Evolutionary conservation across 2,888 invertebrate genomes (phyloP), one percentile per base, ranked within the genome.

Genomic region (Lasioglossum marginatum): DNA sequence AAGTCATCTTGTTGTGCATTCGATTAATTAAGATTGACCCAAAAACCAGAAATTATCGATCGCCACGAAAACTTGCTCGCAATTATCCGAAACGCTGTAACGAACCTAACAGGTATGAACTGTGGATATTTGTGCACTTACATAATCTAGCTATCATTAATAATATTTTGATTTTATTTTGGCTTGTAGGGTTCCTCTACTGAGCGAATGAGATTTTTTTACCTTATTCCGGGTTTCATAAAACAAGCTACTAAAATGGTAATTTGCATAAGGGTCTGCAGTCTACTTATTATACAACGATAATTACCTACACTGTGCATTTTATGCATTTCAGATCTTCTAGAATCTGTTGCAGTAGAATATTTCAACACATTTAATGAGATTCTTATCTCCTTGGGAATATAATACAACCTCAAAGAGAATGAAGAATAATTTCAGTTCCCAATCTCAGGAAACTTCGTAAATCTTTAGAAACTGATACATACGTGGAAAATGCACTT

Each of bases 1-100:
- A 73, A 75, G 82, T 88, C 84, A 75, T 84, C 87, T 81, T 70
- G 74, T 75, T 80, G 74, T 77, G 16, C 77, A 68, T 68, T 37
- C 48, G 34, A 66, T 48, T 37, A 37, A 77, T 77, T 52, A 34
- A 77, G 48, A 37, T 68, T 77, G 45, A 45, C 66, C 45, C 4
- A 27, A 60, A 40, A 60, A 40, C 27, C 27, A 27, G 31, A 31
- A 63, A 27, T 23, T 23, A 37, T 37, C 23, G 37, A 27, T 31
- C 60, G 60, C 27, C 19, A n/a, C 10, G 23, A 0, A 14, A 27
- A 31, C 27, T 14, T 4, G 14, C 14, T 14, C 27, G 31, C 1
- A 5, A 31, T 60, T 14, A 27, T 16, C 4, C 12, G 57, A 12
- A 57, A 57, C n/a, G 4, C 1, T 12, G n/a, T 1, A 27, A 60